Percentiles rank a stretch among this genome's conserved stretches.
Evolutionary conservation across 2,888 invertebrate genomes (phyloP).

Genomic region (Thyatira batis): DNA sequence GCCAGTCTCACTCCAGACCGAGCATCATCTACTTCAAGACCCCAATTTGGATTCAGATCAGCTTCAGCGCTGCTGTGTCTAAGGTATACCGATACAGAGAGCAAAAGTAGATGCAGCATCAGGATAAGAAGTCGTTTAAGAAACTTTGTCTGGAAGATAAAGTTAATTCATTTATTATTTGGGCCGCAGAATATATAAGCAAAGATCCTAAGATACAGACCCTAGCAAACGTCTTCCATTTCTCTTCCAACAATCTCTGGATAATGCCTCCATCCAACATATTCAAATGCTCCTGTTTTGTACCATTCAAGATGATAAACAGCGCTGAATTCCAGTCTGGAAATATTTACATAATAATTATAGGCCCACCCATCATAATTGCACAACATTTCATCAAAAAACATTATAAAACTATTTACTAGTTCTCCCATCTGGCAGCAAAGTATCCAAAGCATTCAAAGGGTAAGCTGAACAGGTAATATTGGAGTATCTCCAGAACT

Average conservation of each 20-base stretch:
- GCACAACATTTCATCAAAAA: too few species aligned
- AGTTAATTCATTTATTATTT: neutral
- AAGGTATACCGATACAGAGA: constrained; percentile 95
- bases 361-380: too few species aligned
- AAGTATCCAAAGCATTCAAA: constrained; percentile 96
- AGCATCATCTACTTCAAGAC: constrained; percentile 59
- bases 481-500: constrained; percentile 99
- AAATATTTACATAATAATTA: too few species aligned
- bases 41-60: constrained; percentile 64
- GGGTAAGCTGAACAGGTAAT: constrained; percentile 99
- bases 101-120: constrained; percentile 91
- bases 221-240: constrained; percentile 99
- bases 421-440: constrained; percentile 96
- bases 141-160: constrained; percentile 89
- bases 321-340: constrained; percentile 99
- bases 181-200: neutral
- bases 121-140: constrained; percentile 94
- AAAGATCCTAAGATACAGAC: constrained; percentile 74
- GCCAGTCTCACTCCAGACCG: constrained; percentile 84
- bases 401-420: constrained; percentile 83
- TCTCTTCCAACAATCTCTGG: constrained; percentile 97
- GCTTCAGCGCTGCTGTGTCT: constrained; percentile 83
- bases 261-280: constrained; percentile 99
- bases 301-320: constrained; percentile 98
- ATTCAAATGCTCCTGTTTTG: constrained; percentile 98